Evolutionary conservation across 2,888 invertebrate species (phyloP).

Genomic region (Limnephilus rhombicus): DNA sequence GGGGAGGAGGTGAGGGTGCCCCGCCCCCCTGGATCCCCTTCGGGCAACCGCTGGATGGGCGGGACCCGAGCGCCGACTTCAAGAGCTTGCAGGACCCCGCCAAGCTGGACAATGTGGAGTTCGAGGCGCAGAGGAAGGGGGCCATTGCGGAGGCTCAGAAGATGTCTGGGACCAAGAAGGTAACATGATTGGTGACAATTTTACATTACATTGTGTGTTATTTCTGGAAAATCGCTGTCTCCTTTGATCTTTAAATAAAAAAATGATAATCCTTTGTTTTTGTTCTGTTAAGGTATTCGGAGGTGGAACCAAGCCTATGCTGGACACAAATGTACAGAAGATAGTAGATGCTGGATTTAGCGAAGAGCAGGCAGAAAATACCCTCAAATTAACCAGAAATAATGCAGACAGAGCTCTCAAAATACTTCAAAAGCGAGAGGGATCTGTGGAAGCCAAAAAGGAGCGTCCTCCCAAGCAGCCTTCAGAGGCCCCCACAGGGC

Average conservation of each 20-base stretch:
- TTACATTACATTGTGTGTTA: not conserved
- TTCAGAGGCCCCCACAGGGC: constrained; percentile 72
- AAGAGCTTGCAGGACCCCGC: constrained; percentile 82
- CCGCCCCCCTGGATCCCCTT: constrained; percentile 96
- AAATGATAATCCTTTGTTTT: constrained; percentile 33
- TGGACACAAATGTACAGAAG: constrained; percentile 87
- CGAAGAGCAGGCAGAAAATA: constrained; percentile 86
- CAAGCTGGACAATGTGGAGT: constrained; percentile 88
- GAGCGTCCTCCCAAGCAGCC: constrained; percentile 73
- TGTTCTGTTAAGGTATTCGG: constrained; percentile 77
- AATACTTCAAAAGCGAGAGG: constrained; percentile 80
- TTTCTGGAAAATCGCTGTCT: constrained; percentile 21
- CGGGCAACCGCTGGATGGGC: constrained; percentile 85
- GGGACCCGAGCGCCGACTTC: constrained; percentile 81
- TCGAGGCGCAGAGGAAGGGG: constrained; percentile 92
- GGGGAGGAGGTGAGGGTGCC: constrained; percentile 84
- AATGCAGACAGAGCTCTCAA: constrained; percentile 86
- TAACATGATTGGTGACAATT: constrained; percentile 65
- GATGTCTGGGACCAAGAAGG: constrained; percentile 78
- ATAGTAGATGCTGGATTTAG: constrained; percentile 89
- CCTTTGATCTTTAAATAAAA: not conserved
- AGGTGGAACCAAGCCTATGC: constrained; percentile 81
- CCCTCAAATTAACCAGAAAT: constrained; percentile 84
- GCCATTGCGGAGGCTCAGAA: constrained; percentile 93
- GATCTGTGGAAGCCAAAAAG: constrained; percentile 74